Base-by-base conservation (phyloP, 2,113 vertebrate genomes). In the Erinaceus europaeus region DNA sequence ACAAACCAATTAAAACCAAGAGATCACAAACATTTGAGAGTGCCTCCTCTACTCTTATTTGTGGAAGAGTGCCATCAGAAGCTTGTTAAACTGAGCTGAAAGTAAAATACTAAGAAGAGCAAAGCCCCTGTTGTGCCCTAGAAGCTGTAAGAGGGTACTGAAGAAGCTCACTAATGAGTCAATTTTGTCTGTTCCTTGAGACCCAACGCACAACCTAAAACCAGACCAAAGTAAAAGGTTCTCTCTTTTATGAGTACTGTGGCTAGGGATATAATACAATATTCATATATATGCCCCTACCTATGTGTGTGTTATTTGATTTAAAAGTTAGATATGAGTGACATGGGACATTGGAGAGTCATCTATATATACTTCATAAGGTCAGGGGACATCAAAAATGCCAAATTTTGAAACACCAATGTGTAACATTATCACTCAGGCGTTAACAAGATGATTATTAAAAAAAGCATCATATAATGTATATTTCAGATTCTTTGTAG, bases 61-160 rank as follows among this genome's bases (percentile, higher is more conserved):
- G 7, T 27, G 34, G 25, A 10, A 38, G n/a, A 76, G 29, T 11
- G 36, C 14, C 10, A 44, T 14, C 12, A 53, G 15, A 18, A 79
- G 4, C 55, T 38, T 80, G 27, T 0, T 3, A 34, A 52, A 50
- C 18, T 4, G 1, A 42, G 20, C 34, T 38, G 10, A 36, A 72
- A 68, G 7, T 9, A 44, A 34, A 48, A 38, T 55, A 38, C 20
- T 65, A 40, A 34, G 27, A 50, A 64, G n/a, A 65, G 17, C 29
- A 36, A 44, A 76, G 17, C 3, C 1, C 52, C 32, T 36, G 2
- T 52, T n/a, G 36, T 44, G 17, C 52, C 32, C 32, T 38, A 62
- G 14, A 13, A 42, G 14, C 44, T 42, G 12, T 3, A 0, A 4
- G 7, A 2, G 21, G 25, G 11, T 1, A 1, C 32, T 11, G 32